Conservation (phyloP, 2,113 vertebrate species). For the Lagopus muta region DNA sequence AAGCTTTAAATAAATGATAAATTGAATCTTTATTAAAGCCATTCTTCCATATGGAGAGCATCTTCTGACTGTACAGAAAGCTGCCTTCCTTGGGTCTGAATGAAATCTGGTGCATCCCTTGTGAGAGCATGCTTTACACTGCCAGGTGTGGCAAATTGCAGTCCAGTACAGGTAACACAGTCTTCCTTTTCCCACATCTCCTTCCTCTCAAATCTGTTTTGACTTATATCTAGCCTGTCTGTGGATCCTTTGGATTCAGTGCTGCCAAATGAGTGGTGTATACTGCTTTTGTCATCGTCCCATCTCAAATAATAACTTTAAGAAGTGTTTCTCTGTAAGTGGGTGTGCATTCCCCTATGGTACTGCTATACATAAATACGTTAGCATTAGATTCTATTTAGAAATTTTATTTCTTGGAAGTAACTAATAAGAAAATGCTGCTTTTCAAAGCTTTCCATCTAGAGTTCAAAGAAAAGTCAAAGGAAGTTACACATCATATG, state of each 20-base stretch:
- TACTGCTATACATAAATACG: background rate
- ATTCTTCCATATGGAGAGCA: slow-evolving; percentile 44
- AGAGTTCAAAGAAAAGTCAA: slow-evolving; percentile 45
- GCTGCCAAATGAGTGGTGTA: background rate
- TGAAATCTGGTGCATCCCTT: background rate
- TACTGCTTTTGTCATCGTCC: background rate
- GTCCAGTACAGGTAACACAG: background rate
- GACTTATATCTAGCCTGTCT: background rate
- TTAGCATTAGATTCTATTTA: background rate
- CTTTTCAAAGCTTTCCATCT: slow-evolving; percentile 1
- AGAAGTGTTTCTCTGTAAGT: background rate
- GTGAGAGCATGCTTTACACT: background rate
- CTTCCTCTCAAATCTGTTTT: background rate
- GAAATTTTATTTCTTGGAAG: background rate
- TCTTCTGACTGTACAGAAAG: background rate
- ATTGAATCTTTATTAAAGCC: slow-evolving; percentile 51
- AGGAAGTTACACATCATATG: slow-evolving; percentile 47
- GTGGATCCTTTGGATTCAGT: background rate
- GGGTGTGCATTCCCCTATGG: background rate
- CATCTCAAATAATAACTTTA: background rate
- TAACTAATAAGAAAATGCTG: background rate
- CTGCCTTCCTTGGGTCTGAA: background rate
- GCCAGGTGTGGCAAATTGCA: background rate
- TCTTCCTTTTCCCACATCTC: background rate
- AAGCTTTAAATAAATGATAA: slow-evolving; percentile 50